Base-by-base conservation (phyloP, 2,888 invertebrate species). In the Gortyna flavago region DNA sequence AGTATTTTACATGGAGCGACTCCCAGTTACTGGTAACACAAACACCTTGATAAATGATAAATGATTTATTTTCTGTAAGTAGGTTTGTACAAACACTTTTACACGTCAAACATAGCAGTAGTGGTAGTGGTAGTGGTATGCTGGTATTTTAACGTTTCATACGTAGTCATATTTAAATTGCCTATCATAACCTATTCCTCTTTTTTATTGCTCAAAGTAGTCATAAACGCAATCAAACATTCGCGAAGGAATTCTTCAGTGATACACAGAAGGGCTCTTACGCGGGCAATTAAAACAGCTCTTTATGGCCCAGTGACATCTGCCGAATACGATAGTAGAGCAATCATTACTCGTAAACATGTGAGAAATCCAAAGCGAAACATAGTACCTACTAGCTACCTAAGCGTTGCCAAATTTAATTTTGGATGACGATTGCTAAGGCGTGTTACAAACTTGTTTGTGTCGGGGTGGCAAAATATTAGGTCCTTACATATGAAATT, bases 161-260 rank as follows among this genome's bases (percentile, higher is more conserved):
- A n/a, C 18, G 18, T 13, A 7, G 8, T n/a, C 5, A 35, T n/a
- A 70, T 48, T 72, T 18, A 35, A 48, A 29, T 35, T 35, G 3
- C 16, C 21, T 35, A 29, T 48, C 21, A 21, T 4, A 6, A 9
- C 29, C 8, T 6, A 18, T 70, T 18, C 29, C n/a, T 70, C 2
- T n/a, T n/a, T 44, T 68, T 32, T 13, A 72, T 51, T 21, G 48
- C 2, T 51, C 21, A 6, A 61, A 54, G 41, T 21, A 16, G 4
- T 38, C 54, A 57, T 32, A 25, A 59, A 61, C 29, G 41, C n/a
- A 81, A 79, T 81, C 75, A 75, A 62, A 62, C 21, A 18, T 4
- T 13, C 44, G 21, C 29, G 18, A 16, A 66, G 67, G 13, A 54
- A 66, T 61, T 32, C 61, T 65, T 54, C 9, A 32, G 66, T 61